Evolutionary conservation across 2,888 invertebrate species (phyloP).

Genomic region (Polyommatus icarus): DNA sequence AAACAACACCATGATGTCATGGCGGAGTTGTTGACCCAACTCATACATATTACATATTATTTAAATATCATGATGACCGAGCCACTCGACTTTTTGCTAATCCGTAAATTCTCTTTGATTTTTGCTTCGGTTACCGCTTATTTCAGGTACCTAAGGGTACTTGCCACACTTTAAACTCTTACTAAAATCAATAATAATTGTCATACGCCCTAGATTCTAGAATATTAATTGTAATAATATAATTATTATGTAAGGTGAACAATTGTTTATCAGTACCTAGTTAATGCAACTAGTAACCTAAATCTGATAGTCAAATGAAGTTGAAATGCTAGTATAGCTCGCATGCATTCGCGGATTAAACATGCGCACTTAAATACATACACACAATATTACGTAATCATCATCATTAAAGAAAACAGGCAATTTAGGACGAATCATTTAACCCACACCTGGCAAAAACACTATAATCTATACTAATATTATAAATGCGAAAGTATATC

Average conservation of each 20-base stretch:
- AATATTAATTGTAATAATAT: background rate
- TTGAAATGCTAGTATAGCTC: background rate
- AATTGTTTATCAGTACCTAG: conserved; percentile 1
- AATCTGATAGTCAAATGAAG: background rate
- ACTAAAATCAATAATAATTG: background rate
- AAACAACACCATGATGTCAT: conserved; percentile 73
- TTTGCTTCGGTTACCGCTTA: background rate
- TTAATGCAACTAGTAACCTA: background rate
- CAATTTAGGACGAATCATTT: background rate
- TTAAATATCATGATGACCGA: conserved; percentile 8
- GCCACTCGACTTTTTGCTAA: background rate
- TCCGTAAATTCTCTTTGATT: conserved; percentile 6
- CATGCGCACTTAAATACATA: conserved; percentile 7
- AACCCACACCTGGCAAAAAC: background rate
- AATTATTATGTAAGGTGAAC: background rate
- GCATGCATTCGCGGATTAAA: background rate
- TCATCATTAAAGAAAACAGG: background rate
- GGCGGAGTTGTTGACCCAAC: conserved; percentile 58
- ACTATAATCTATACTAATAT: background rate
- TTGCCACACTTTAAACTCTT: no score
- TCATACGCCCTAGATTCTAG: background rate
- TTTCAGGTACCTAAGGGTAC: background rate
- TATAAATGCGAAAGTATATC: no score
- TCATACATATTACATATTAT: conserved; percentile 10
- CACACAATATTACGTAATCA: background rate